Evolutionary conservation across 2,113 vertebrate species (phyloP).

Genomic region (Propithecus coquereli): DNA sequence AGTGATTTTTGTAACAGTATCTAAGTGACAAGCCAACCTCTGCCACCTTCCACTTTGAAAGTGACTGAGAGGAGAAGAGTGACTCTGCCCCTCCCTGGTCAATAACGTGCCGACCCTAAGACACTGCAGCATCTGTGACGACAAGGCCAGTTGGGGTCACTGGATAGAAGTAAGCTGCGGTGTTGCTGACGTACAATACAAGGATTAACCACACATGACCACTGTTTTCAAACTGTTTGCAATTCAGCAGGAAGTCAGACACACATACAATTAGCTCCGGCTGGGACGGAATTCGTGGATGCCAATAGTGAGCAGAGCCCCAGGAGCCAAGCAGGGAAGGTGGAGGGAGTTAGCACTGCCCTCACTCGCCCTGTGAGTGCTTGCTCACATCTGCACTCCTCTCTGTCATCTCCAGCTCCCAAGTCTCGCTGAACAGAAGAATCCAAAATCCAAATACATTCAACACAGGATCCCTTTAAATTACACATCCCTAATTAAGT

Average conservation of each 20-base stretch:
- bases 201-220: background rate
- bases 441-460: background rate
- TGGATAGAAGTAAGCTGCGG: background rate
- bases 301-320: background rate
- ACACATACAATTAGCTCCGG: background rate
- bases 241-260: background rate
- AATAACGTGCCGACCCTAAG: background rate
- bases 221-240: background rate
- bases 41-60: background rate
- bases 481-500: background rate
- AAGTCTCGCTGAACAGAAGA: background rate
- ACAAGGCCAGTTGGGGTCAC: background rate
- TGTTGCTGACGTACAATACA: background rate
- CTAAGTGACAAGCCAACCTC: background rate
- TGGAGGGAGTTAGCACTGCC: accelerated
- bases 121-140: background rate
- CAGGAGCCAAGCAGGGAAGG: background rate
- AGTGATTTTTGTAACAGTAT: background rate
- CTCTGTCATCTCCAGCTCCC: background rate
- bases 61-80: background rate
- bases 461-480: background rate
- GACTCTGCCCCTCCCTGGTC: background rate
- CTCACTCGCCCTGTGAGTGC: background rate
- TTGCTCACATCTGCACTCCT: background rate
- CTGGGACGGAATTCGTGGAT: background rate